Percentiles rank a stretch among this genome's conserved stretches.
These are phyloP conservation scores for Oryzias melastigma DNA, from an alignment of 2,113 vertebrate species.

Conservation along the genomic window DNA sequence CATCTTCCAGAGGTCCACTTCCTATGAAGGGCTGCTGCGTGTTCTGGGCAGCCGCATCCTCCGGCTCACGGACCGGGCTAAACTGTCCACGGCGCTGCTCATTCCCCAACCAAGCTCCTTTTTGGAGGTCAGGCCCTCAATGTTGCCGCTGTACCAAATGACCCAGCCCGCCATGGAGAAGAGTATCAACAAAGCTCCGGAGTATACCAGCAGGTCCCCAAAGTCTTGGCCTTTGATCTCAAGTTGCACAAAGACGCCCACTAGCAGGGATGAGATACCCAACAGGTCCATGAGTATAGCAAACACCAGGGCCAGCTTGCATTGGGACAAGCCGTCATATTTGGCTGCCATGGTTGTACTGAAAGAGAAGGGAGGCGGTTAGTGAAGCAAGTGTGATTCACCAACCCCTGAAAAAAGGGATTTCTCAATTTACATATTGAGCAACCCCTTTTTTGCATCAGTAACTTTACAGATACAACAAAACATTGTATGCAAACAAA, in stretches of 20 bases:
- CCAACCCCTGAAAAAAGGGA: too few species aligned
- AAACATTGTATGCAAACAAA: too few species aligned
- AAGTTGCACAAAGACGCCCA: slow-evolving; percentile 84
- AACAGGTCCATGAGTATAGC: slow-evolving; percentile 83
- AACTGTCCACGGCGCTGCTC: slow-evolving; percentile 66
- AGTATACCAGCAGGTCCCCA: slow-evolving; percentile 87
- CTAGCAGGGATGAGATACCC: slow-evolving; percentile 78
- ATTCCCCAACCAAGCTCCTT: slow-evolving; percentile 54
- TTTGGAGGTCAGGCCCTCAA: slow-evolving; percentile 74
- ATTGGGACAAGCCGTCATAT: slow-evolving; percentile 80
- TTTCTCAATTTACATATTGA: too few species aligned
- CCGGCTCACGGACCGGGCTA: slow-evolving; percentile 73
- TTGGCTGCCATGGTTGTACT: slow-evolving; percentile 60
- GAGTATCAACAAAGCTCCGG: slow-evolving; percentile 83
- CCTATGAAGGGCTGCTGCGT: slow-evolving; percentile 57
- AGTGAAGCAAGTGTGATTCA: neutral
- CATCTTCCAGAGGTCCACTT: neutral
- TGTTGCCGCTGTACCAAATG: slow-evolving; percentile 92
- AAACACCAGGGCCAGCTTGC: slow-evolving; percentile 81
- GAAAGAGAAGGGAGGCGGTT: neutral
- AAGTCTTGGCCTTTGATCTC: slow-evolving; percentile 83
- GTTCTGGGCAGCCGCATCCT: slow-evolving; percentile 58
- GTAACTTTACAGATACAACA: too few species aligned
- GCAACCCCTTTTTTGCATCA: too few species aligned
- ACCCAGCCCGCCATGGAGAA: slow-evolving; percentile 87